phyloP scores from a whole-genome alignment of 2,888 invertebrate species.

The Apamea epomidion region DNA sequence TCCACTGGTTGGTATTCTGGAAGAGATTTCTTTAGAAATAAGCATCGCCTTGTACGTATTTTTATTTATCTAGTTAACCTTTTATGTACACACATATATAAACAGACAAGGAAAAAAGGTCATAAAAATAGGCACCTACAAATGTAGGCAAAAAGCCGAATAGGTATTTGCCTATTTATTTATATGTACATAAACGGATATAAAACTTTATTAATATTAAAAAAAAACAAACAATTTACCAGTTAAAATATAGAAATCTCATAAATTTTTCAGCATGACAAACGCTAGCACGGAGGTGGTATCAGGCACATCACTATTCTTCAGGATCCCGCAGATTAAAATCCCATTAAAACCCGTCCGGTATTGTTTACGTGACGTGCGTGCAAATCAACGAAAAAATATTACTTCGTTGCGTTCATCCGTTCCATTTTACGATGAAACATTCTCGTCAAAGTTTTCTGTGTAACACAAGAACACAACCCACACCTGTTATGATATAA shows the following conservation, averaged over 20 bases:
- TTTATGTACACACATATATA: not conserved
- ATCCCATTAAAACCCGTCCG: constrained; percentile 59
- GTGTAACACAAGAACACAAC: constrained; percentile 26
- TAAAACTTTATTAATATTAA: not conserved
- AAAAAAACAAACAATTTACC: not conserved
- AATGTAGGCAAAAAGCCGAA: not conserved
- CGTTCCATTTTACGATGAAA: constrained; percentile 35
- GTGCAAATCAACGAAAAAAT: constrained; percentile 54
- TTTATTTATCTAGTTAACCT: not conserved
- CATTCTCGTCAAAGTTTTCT: constrained; percentile 40
- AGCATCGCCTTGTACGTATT: not conserved
- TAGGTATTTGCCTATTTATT: not conserved
- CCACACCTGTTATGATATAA: constrained; percentile 25
- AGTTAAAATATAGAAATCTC: not conserved
- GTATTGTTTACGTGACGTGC: constrained; percentile 60
- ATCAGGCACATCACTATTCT: constrained; percentile 42
- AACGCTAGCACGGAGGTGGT: constrained; percentile 7
- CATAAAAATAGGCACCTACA: not conserved
- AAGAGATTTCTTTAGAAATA: not conserved
- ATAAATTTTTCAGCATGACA: constrained; percentile 21
- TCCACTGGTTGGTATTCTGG: no score
- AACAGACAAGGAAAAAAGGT: not conserved
- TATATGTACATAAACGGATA: not conserved
- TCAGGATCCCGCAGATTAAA: constrained; percentile 57
- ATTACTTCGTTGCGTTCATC: constrained; percentile 36